phyloP scores from a whole-genome alignment of 2,888 invertebrate species.

The Drosophila vallismaia region DNA sequence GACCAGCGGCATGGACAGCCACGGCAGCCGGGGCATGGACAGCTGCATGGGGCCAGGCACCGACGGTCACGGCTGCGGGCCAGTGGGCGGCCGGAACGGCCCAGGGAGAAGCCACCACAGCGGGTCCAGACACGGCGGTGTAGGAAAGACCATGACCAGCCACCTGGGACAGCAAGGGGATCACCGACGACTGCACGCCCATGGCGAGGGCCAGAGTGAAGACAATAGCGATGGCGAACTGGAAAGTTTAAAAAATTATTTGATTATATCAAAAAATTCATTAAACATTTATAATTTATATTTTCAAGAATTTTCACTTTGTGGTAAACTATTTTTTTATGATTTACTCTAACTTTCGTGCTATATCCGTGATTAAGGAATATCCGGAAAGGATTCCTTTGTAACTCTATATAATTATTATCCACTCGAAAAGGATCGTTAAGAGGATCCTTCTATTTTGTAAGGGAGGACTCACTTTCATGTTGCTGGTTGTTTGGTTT shows the following conservation, averaged over 20 bases:
- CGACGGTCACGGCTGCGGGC: conserved; percentile 50
- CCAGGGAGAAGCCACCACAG: conserved; percentile 60
- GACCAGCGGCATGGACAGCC: conserved; percentile 43
- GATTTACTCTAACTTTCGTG: too few relatives aligned
- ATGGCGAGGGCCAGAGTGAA: conserved; percentile 81
- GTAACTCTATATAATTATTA: not conserved
- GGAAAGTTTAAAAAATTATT: conserved; percentile 8
- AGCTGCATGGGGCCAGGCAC: conserved; percentile 50
- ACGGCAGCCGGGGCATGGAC: conserved; percentile 60
- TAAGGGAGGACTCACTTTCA: conserved; percentile 77
- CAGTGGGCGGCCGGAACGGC: conserved; percentile 42
- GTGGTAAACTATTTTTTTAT: too few relatives aligned
- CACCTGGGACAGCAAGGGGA: conserved; percentile 72
- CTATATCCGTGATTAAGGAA: not conserved
- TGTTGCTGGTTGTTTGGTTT: conserved; percentile 55
- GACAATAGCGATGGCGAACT: conserved; percentile 78
- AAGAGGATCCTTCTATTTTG: not conserved
- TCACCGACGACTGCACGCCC: conserved; percentile 80
- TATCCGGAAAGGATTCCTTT: not conserved
- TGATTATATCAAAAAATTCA: too few relatives aligned
- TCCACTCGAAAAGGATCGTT: not conserved
- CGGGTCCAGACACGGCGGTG: conserved; percentile 74
- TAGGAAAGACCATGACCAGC: conserved; percentile 75
- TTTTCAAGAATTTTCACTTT: not conserved
- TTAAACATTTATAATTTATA: not conserved